Evolutionary conservation across 2,113 vertebrate genomes (phyloP), one percentile per base, ranked within the genome.

Genomic region (Nibea albiflora): DNA sequence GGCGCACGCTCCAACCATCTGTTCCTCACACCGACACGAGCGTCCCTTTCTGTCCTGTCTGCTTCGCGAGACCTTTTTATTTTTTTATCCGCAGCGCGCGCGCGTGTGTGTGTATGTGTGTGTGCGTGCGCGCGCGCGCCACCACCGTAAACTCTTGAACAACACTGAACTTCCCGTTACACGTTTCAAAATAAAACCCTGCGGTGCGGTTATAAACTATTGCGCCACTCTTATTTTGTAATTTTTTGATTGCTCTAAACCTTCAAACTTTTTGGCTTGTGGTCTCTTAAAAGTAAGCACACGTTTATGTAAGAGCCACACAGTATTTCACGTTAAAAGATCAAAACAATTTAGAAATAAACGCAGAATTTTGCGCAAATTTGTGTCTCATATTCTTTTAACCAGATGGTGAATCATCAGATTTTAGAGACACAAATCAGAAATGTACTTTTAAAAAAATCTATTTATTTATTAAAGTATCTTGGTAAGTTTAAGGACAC

Each of bases 1-100:
- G 39, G 81, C 83, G 71, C 86, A 67, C 83, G 72, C 87, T 85
- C 65, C 76, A 63, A 73, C 93, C 93, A 93, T 94, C 93, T 94
- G 93, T 76, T 89, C 87, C 77, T 81, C 67, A 6, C 80, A 54
- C 42, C 73, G 67, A 68, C 80, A 16, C 70, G 52, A 60, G 69
- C 65, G 28, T 63, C 46, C 61, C 80, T 64, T 58, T 16, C 24
- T 70, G 22, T 54, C 10, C 11, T 12, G 28, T 9, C 11, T 20
- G 54, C 62, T 62, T 5, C 12, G 63, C 2, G 56, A 44, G 7
- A n/a, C 63, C 16, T 73, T 76, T 68, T 85, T 54, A 60, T 80
- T 67, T 83, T 35, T 0, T 31, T 26, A 31, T 31, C 28, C 28
- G 35, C 8, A n/a, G 35, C 5, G 31, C 5, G 31, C 5, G 31